Conservation (phyloP, 1,140 invertebrate genomes). For the Stegodyphus mimosarum region DNA sequence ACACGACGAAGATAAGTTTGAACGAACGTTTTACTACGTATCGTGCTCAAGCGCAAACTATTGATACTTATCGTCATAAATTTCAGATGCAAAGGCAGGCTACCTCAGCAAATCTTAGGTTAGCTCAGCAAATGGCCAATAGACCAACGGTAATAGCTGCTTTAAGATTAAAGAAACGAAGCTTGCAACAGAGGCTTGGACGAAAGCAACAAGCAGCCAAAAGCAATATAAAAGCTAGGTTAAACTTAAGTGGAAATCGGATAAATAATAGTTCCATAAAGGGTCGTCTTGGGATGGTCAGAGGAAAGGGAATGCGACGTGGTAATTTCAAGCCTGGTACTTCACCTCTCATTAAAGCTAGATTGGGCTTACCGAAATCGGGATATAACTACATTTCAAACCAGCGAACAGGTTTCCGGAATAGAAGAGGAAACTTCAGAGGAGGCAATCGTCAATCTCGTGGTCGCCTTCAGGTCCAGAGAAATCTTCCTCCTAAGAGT, state of each 20-base stretch:
- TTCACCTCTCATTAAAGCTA: constrained; percentile 54
- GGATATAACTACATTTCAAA: background rate
- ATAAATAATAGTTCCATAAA: constrained; percentile 16
- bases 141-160: constrained; percentile 70
- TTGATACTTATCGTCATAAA: constrained; percentile 60
- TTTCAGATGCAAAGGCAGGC: constrained; percentile 68
- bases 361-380: constrained; percentile 32
- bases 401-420: constrained; percentile 8
- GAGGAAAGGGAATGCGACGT: constrained; percentile 62
- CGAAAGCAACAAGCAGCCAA: constrained; percentile 25
- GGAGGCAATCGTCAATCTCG: constrained; percentile 20
- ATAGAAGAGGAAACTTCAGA: constrained; percentile 29
- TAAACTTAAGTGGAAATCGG: constrained; percentile 63
- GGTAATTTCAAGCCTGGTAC: constrained; percentile 62
- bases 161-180: constrained; percentile 68
- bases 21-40: constrained; percentile 62
- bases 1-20: constrained; percentile 59
- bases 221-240: constrained; percentile 65
- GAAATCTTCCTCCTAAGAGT: constrained; percentile 3
- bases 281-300: constrained; percentile 30
- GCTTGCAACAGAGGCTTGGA: constrained; percentile 68
- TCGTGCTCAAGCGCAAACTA: constrained; percentile 31
- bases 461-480: background rate
- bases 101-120: constrained; percentile 69
- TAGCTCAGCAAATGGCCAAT: constrained; percentile 72